Base-by-base conservation (phyloP, 2,113 vertebrate species). In the Aegithalos caudatus region DNA sequence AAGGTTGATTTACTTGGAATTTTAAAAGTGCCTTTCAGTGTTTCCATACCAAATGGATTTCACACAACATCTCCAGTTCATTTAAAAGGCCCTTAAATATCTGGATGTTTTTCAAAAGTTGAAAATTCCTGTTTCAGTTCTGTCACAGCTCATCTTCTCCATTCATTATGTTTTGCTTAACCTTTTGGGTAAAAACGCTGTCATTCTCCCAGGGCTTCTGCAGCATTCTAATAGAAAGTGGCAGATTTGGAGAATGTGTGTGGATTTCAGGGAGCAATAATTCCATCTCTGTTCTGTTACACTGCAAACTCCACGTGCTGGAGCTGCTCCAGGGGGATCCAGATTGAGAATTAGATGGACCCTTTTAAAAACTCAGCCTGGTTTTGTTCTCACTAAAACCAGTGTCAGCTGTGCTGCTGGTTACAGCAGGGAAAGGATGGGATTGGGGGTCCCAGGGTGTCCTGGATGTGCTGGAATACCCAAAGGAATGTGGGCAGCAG, bases 91-190 rank as follows among this genome's bases (percentile, higher is more conserved):
- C 62, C 62, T 79, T 40, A 69, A 85, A 19, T 69, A 76, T 27
- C 31, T 35, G 51, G 31, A 31, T 71, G 50, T 2, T 67, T 81
- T 53, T 40, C 60, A 47, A 56, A 74, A 71, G 21, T n/a, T 37
- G 25, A 65, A 48, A 35, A 56, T 53, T 44, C 53, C 70, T 45
- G 29, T 19, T 90, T 67, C n/a, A 1, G 18, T 15, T 79, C 64
- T 85, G 60, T 57, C 73, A 85, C 71, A 96, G 79, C 47, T 54
- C 27, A 42, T 79, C 72, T 82, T 90, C 92, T 61, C 70, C 66
- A 71, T 82, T 76, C 23, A 45, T 90, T 85, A 57, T 85, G 69
- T 89, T 88, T 76, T 92, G 54, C 50, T 92, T 90, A 94, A 92
- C 50, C 71, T 91, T 88, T 94, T 17, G 54, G 35, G 64, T 88